Base-by-base conservation (phyloP, 2,888 invertebrate species). In the Rotaria macrura region DNA sequence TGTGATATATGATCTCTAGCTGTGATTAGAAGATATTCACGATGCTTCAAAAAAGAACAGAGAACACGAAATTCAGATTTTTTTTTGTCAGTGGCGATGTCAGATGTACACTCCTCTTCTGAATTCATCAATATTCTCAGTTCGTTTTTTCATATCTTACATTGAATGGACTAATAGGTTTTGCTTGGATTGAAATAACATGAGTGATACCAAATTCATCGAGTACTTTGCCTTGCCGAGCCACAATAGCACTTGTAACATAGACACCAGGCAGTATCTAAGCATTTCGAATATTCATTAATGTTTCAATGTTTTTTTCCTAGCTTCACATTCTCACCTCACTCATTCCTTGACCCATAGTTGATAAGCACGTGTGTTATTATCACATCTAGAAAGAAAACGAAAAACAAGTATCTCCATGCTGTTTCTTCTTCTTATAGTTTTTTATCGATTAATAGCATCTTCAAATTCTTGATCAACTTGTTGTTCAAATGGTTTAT, bases 1-100 rank as follows among this genome's bases (percentile, higher is more conserved):
- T 97, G 96, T 89, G 95, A 95, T 0, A 96, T 95, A 25, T 94
- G 95, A 91, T 97, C 97, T n/a, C 96, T 94, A 83, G 97, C 97
- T 93, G 95, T 93, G 88, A 97, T 95, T 91, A 96, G 96, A 85
- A 97, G 92, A 91, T 97, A 97, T 91, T 96, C 95, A 90, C 95
- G 96, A 91, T 97, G 96, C 96, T 96, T 92, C 43, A 92, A 93
- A 90, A n/a, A n/a, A n/a, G n/a, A 91, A 89, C 87, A 88, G 88
- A 88, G 87, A 87, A 85, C 65, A 84, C 85, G 86, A 55, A 84
- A 29, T 25, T 14, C 5, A 65, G 10, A 65, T 0, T 34, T n/a
- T n/a, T n/a, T n/a, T n/a, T n/a, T n/a, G n/a, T n/a, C n/a, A n/a
- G n/a, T n/a, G n/a, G n/a, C n/a, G n/a, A n/a, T n/a, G n/a, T n/a